phyloP scores from a whole-genome alignment of 2,888 invertebrate genomes.

The Pollenia angustigena region DNA sequence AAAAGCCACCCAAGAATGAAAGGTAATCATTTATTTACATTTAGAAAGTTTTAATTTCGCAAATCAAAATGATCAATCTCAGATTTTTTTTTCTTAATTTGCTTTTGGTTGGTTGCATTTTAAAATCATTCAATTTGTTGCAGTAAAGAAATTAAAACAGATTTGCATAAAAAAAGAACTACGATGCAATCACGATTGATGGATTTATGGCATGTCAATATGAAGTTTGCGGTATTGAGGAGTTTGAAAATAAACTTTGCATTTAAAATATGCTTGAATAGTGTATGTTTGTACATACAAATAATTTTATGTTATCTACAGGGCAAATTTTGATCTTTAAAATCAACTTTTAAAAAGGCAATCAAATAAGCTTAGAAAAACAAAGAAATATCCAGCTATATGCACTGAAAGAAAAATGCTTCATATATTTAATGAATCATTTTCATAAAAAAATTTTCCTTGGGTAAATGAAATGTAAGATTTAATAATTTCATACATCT shows the following conservation, averaged over 20 bases:
- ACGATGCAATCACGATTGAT: conserved; percentile 38
- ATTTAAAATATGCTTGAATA: too few relatives aligned
- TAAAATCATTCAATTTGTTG: conserved; percentile 56
- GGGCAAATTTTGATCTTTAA: too few relatives aligned
- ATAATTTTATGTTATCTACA: too few relatives aligned
- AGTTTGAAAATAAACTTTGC: not conserved
- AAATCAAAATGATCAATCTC: conserved; percentile 62
- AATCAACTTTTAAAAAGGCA: too few relatives aligned
- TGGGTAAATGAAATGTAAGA: too few relatives aligned
- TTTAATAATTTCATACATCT: too few relatives aligned
- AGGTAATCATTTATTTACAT: conserved; percentile 61
- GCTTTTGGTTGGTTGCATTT: conserved; percentile 27
- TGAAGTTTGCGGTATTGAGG: not conserved
- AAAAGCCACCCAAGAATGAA: conserved; percentile 65
- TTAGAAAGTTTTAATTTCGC: conserved; percentile 59
- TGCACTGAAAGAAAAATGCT: too few relatives aligned
- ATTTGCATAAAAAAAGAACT: conserved; percentile 35
- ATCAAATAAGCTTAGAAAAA: too few relatives aligned
- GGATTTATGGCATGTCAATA: conserved; percentile 34
- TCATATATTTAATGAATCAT: too few relatives aligned
- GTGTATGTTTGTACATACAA: too few relatives aligned
- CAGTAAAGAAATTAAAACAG: conserved; percentile 46
- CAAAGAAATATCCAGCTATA: too few relatives aligned
- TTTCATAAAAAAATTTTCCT: too few relatives aligned
- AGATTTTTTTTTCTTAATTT: conserved; percentile 38